Evolutionary conservation across 2,113 vertebrate genomes (phyloP).

Genomic region (Nothoprocta perdicaria): DNA sequence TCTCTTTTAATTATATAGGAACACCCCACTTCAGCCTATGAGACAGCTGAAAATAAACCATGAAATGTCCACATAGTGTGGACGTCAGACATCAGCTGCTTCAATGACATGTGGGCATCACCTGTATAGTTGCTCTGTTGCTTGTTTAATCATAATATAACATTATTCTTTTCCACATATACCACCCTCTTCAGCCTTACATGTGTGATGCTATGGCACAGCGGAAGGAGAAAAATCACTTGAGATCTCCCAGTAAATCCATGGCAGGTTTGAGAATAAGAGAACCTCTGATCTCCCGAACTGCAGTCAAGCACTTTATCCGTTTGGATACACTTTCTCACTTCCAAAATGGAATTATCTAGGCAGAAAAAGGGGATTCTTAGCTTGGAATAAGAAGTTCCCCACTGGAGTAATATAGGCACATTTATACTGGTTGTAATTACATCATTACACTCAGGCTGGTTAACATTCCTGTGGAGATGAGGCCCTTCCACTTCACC

Average conservation of each 20-base stretch:
- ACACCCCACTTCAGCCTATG: not conserved
- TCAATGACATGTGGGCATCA: not conserved
- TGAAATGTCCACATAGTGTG: not conserved
- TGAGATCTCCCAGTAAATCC: conserved; percentile 23
- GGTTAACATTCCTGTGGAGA: not conserved
- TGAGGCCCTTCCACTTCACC: not conserved
- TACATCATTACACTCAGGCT: not conserved
- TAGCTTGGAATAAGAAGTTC: conserved; percentile 10
- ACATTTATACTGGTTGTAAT: conserved; percentile 26
- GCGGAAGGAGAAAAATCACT: conserved; percentile 22
- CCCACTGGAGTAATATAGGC: not conserved
- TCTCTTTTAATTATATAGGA: not conserved
- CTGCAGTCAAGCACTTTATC: conserved; percentile 64
- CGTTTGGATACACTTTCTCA: conserved; percentile 53
- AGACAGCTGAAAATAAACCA: not conserved
- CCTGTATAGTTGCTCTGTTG: not conserved
- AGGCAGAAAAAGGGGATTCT: conserved; percentile 60
- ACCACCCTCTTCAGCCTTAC: not conserved
- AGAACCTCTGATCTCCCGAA: conserved; percentile 50
- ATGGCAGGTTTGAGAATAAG: conserved; percentile 7
- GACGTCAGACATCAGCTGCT: not conserved
- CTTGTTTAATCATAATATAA: not conserved
- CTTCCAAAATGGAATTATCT: conserved; percentile 58
- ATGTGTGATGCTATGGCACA: fast-evolving
- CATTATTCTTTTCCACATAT: not conserved